phyloP scores from a whole-genome alignment of 2,888 invertebrate species.

The Aleiodes testaceus region DNA sequence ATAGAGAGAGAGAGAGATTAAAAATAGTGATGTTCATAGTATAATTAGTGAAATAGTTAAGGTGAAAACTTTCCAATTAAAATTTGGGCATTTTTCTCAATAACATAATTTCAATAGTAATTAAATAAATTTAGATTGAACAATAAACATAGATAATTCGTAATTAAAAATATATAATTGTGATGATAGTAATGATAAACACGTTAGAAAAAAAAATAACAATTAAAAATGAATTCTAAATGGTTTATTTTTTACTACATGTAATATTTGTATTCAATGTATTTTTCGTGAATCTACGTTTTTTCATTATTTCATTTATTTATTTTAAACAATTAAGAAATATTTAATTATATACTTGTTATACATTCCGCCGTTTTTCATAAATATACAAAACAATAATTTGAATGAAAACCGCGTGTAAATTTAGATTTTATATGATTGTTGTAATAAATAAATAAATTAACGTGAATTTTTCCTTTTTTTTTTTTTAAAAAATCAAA shows the following conservation, averaged over 20 bases:
- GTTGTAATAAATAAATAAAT: slow-evolving; percentile 20
- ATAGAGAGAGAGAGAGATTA: background rate
- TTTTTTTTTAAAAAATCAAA: slow-evolving; percentile 20
- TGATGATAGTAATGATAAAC: slow-evolving; percentile 34
- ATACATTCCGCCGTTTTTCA: background rate
- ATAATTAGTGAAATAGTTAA: background rate
- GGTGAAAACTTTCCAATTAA: no score
- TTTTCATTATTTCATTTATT: slow-evolving; percentile 58
- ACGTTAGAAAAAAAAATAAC: slow-evolving; percentile 21
- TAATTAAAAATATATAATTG: slow-evolving; percentile 36
- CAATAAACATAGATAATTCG: background rate
- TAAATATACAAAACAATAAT: slow-evolving; percentile 7
- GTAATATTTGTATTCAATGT: slow-evolving; percentile 61
- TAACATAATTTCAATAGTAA: background rate
- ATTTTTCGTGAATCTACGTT: slow-evolving; percentile 58
- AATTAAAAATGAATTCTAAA: slow-evolving; percentile 34
- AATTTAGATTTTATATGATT: slow-evolving; percentile 29
- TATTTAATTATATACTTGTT: slow-evolving; percentile 16
- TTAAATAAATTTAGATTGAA: background rate
- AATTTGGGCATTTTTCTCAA: no score
- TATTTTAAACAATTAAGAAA: slow-evolving; percentile 56
- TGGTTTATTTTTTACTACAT: slow-evolving; percentile 65
- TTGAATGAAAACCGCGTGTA: slow-evolving; percentile 1
- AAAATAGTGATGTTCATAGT: slow-evolving; percentile 22
- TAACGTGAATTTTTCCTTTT: slow-evolving; percentile 6